A percentile compares a stretch with the other conserved stretches of the same genome.
phyloP scores from a whole-genome alignment of 2,888 invertebrate genomes.

The Agrenia bidenticulata region DNA sequence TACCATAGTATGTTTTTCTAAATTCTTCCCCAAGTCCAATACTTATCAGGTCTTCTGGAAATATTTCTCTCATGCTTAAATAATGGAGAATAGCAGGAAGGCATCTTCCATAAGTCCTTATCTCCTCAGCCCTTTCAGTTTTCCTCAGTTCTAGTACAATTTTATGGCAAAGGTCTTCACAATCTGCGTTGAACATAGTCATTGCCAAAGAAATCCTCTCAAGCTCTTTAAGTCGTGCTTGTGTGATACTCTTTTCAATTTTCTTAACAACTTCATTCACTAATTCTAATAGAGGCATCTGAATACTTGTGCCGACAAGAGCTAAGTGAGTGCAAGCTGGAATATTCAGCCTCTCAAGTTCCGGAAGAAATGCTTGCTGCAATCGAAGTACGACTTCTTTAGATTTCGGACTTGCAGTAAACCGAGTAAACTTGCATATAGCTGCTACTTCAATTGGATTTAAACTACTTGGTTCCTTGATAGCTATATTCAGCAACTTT shows the following conservation, averaged over 20 bases:
- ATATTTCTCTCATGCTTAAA: constrained; percentile 62
- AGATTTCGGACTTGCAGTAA: constrained; percentile 21
- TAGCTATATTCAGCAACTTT: constrained; percentile 61
- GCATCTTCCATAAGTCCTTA: constrained; percentile 63
- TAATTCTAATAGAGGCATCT: constrained; percentile 58
- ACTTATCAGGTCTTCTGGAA: constrained; percentile 64
- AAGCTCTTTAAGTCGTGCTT: constrained; percentile 70
- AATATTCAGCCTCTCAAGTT: constrained; percentile 64
- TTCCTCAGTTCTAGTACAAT: constrained; percentile 61
- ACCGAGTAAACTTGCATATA: constrained; percentile 55
- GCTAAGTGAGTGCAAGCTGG: constrained; percentile 68
- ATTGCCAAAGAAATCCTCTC: constrained; percentile 68
- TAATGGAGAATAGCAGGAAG: constrained; percentile 66
- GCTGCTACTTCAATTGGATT: constrained; percentile 69
- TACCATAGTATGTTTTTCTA: constrained; percentile 62
- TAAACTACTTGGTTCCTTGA: constrained; percentile 60
- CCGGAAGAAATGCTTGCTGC: constrained; percentile 61
- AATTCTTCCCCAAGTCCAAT: constrained; percentile 63
- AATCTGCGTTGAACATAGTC: constrained; percentile 64
- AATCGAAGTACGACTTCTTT: constrained; percentile 56
- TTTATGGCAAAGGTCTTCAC: constrained; percentile 59
- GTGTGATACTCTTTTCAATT: constrained; percentile 59
- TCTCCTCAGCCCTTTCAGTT: constrained; percentile 62
- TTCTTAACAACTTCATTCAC: constrained; percentile 61
- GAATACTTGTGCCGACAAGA: constrained; percentile 63